A percentile compares a stretch with the other conserved stretches of the same genome.
phyloP scores from a whole-genome alignment of 1,140 invertebrate genomes.

The Drosophila sp. region DNA sequence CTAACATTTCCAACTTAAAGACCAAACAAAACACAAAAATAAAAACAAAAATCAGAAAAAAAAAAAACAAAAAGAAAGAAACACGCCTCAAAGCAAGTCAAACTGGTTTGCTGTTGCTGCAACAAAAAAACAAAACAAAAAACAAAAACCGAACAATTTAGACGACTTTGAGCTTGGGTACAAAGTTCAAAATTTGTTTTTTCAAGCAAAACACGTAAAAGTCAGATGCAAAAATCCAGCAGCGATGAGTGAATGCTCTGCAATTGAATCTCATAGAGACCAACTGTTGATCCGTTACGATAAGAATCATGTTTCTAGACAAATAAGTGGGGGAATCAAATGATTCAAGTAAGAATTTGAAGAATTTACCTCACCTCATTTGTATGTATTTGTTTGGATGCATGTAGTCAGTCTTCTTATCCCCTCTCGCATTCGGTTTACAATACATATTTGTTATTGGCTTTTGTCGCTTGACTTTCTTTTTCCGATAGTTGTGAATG shows the following conservation, averaged over 20 bases:
- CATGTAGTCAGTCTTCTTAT: no score
- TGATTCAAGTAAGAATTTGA: no score
- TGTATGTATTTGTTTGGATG: no score
- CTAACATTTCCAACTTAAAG: neutral
- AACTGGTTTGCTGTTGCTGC: constrained; percentile 21
- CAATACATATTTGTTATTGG: no score
- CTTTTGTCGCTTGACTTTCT: no score
- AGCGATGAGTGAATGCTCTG: constrained; percentile 5
- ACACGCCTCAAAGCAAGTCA: constrained; percentile 13
- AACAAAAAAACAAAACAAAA: neutral
- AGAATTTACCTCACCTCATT: no score
- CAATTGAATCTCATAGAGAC: neutral
- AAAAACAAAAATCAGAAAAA: neutral
- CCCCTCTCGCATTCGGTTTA: no score
- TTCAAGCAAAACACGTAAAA: constrained; percentile 10
- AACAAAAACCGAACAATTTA: constrained; percentile 9
- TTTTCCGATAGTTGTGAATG: no score
- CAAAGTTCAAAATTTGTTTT: constrained; percentile 14
- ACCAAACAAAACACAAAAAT: neutral
- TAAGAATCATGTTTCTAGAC: no score
- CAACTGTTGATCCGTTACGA: neutral
- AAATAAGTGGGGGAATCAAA: no score
- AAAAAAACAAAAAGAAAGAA: constrained; percentile 1
- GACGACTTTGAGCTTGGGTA: constrained; percentile 21
- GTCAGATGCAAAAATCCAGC: neutral